Conservation (phyloP, 1,140 invertebrate genomes). For the Lordiphosa collinella region DNA sequence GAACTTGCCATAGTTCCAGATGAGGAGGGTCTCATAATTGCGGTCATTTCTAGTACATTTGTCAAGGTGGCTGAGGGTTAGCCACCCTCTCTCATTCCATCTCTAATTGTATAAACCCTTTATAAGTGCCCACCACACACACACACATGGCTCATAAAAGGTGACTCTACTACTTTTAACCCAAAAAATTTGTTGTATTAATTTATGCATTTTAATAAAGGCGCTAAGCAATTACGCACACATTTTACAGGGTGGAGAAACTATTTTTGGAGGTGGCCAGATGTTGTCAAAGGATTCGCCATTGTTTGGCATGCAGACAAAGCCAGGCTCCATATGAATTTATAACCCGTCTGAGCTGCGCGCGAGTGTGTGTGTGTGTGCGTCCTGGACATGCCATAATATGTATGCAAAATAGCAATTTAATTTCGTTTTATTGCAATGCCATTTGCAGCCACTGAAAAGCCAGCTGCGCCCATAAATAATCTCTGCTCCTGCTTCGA, state of each 20-base stretch:
- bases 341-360: slow-evolving; percentile 23
- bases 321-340: slow-evolving; percentile 46
- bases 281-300: slow-evolving; percentile 69
- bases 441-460: slow-evolving; percentile 67
- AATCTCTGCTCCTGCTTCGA: slow-evolving; percentile 32
- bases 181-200: slow-evolving; percentile 49
- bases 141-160: slow-evolving; percentile 48
- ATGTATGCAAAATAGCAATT: slow-evolving; percentile 75
- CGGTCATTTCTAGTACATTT: slow-evolving; percentile 63
- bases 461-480: slow-evolving; percentile 70
- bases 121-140: slow-evolving; percentile 39
- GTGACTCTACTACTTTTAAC: slow-evolving; percentile 17
- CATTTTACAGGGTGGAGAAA: slow-evolving; percentile 37
- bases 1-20: slow-evolving; percentile 18
- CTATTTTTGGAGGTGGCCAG: slow-evolving; percentile 57
- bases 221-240: slow-evolving; percentile 57
- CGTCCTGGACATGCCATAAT: slow-evolving; percentile 50
- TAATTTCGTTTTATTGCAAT: slow-evolving; percentile 77
- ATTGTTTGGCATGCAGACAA: slow-evolving; percentile 58
- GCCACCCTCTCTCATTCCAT: background rate
- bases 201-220: slow-evolving; percentile 78
- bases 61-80: slow-evolving; percentile 21
- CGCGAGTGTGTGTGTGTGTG: slow-evolving; percentile 14
- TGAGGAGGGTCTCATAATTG: slow-evolving; percentile 49
- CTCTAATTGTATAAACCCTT: slow-evolving; percentile 62